Conservation (phyloP, 2,888 invertebrate species). For the Parnassius glacialis region DNA sequence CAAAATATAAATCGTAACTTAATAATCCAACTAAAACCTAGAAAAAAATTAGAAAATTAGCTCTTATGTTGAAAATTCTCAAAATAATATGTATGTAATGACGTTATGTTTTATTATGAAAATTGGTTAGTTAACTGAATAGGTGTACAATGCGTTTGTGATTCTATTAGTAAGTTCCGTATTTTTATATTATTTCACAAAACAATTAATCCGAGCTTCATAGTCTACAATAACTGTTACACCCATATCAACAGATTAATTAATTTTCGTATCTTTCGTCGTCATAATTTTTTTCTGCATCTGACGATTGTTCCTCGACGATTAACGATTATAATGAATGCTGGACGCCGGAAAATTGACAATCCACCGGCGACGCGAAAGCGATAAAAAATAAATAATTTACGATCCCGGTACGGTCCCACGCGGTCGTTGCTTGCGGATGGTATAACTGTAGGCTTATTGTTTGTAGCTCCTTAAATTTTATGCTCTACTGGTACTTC, state of each 20-base stretch:
- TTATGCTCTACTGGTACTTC: constrained; percentile 13
- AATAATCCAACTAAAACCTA: no score
- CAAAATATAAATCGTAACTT: no score
- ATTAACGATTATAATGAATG: constrained; percentile 15
- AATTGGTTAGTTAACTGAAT: no score
- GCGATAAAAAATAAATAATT: constrained; percentile 22
- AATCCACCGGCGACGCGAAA: constrained; percentile 19
- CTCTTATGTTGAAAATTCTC: no score
- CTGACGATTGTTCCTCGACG: not conserved
- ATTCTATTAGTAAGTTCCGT: no score
- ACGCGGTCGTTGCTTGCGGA: constrained; percentile 23
- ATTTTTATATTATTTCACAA: no score
- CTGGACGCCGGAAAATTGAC: constrained; percentile 17
- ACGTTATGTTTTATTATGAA: no score
- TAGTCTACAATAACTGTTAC: constrained; percentile 3
- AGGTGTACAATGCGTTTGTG: no score
- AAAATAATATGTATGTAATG: no score
- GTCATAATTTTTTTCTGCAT: not conserved
- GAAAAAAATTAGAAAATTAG: no score
- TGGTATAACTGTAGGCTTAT: not conserved
- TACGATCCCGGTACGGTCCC: constrained; percentile 15
- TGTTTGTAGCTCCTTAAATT: not conserved
- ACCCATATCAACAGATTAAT: not conserved
- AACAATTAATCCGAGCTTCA: no score
- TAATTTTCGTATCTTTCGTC: constrained; percentile 8